Evolutionary conservation across 1,140 invertebrate species (phyloP).

Genomic region (Micrasema longulum): DNA sequence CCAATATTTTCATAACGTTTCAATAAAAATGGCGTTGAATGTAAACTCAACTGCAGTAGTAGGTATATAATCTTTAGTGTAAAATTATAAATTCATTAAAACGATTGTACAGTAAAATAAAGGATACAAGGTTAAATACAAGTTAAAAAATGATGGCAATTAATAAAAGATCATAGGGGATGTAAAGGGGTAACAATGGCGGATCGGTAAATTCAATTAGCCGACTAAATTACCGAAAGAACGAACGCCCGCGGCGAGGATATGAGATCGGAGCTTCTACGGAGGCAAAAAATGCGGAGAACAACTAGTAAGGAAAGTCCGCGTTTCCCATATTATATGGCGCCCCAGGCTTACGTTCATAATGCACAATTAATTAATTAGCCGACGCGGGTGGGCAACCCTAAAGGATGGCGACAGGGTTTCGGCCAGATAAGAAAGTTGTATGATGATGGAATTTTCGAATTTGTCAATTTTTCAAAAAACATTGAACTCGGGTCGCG

Average conservation of each 20-base stretch:
- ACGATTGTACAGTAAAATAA: too few species aligned
- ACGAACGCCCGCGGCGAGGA: slow-evolving; percentile 28
- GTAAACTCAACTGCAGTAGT: too few species aligned
- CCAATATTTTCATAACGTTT: too few species aligned
- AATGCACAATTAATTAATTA: slow-evolving; percentile 56
- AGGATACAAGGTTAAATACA: too few species aligned
- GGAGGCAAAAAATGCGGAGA: slow-evolving; percentile 17
- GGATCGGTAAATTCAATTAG: slow-evolving; percentile 31
- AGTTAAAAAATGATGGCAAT: background rate
- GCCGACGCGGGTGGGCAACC: slow-evolving; percentile 43
- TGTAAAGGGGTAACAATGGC: slow-evolving; percentile 1
- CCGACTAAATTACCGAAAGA: slow-evolving; percentile 3
- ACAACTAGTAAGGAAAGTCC: background rate
- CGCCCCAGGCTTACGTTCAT: slow-evolving; percentile 39
- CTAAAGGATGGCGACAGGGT: too few species aligned
- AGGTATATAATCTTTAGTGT: too few species aligned
- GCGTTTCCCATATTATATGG: slow-evolving; percentile 30
- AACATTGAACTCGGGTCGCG: too few species aligned
- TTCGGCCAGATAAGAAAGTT: too few species aligned
- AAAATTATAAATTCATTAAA: too few species aligned
- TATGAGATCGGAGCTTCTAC: slow-evolving; percentile 7
- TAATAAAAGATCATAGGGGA: slow-evolving; percentile 17
- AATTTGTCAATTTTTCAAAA: too few species aligned
- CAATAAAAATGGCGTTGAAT: too few species aligned
- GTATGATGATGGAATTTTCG: too few species aligned